Evolutionary conservation across 2,797 vertebrate genomes (phyloP).

Genomic region (Lemur catta): DNA sequence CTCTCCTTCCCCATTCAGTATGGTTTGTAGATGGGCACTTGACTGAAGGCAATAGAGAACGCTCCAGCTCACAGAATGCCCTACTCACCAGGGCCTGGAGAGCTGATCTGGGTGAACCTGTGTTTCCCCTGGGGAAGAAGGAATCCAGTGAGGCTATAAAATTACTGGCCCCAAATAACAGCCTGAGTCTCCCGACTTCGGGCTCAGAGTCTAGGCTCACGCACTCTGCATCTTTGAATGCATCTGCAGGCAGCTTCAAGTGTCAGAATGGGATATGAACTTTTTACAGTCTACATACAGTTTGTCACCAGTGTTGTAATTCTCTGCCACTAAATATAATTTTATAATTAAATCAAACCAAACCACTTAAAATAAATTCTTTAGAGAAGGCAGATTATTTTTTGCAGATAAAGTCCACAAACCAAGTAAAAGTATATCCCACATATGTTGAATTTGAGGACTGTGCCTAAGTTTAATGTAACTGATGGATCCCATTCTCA

Average conservation of each 20-base stretch:
- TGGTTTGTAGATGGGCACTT: neutral
- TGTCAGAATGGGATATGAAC: neutral
- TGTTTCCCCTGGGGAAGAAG: neutral
- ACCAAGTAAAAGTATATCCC: neutral
- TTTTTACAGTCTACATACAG: neutral
- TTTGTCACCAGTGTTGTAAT: neutral
- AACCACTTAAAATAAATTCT: neutral
- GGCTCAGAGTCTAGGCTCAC: neutral
- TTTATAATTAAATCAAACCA: slow-evolving; percentile 29
- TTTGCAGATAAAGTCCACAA: slow-evolving; percentile 30
- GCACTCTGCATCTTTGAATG: neutral
- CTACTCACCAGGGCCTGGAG: neutral
- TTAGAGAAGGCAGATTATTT: slow-evolving; percentile 35
- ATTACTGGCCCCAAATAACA: neutral
- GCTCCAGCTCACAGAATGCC: neutral
- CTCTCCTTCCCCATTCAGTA: neutral
- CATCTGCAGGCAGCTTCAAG: neutral
- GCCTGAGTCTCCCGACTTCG: neutral
- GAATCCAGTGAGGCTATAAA: neutral
- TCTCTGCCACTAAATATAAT: neutral
- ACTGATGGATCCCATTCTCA: neutral
- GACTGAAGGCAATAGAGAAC: neutral
- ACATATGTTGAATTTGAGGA: neutral
- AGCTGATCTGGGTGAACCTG: neutral
- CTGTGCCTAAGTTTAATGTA: neutral